Percentiles rank a stretch among this genome's conserved stretches.
Conservation (phyloP, 2,797 vertebrate species). For the Gastrophryne carolinensis region DNA sequence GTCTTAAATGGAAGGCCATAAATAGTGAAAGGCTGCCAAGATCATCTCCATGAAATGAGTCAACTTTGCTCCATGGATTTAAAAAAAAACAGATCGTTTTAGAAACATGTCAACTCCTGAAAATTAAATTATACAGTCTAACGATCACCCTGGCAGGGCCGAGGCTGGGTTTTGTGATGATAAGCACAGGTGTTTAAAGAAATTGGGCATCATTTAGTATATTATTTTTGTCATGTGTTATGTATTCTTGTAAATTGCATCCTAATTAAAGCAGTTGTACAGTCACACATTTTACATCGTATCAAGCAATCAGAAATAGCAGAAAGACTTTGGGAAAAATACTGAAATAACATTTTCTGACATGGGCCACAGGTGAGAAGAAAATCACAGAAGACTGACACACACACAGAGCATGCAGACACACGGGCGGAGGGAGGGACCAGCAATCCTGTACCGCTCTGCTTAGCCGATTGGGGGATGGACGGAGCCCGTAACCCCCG, state of each 20-base stretch:
- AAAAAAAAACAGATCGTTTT: neutral
- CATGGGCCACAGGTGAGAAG: too few relatives aligned
- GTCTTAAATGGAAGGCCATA: conserved; percentile 20
- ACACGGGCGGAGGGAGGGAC: too few relatives aligned
- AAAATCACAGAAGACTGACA: too few relatives aligned
- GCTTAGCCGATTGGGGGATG: too few relatives aligned
- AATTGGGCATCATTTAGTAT: neutral
- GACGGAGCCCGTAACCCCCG: too few relatives aligned
- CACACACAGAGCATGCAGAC: too few relatives aligned
- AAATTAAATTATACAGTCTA: neutral
- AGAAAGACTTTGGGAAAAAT: too few relatives aligned
- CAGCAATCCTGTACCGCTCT: too few relatives aligned
- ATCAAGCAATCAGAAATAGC: too few relatives aligned
- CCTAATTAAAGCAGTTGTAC: too few relatives aligned
- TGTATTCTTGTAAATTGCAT: neutral
- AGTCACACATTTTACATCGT: too few relatives aligned
- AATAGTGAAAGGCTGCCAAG: conserved; percentile 8
- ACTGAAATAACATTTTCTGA: too few relatives aligned
- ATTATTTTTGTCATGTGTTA: neutral
- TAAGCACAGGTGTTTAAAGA: neutral
- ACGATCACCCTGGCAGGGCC: neutral
- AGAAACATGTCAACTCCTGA: neutral
- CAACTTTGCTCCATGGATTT: neutral
- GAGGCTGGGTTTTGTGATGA: neutral
- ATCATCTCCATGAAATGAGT: neutral